These are phyloP conservation scores for Ictidomys tridecemlineatus DNA, from an alignment of 2,113 vertebrate genomes.

Conservation along the genomic window DNA sequence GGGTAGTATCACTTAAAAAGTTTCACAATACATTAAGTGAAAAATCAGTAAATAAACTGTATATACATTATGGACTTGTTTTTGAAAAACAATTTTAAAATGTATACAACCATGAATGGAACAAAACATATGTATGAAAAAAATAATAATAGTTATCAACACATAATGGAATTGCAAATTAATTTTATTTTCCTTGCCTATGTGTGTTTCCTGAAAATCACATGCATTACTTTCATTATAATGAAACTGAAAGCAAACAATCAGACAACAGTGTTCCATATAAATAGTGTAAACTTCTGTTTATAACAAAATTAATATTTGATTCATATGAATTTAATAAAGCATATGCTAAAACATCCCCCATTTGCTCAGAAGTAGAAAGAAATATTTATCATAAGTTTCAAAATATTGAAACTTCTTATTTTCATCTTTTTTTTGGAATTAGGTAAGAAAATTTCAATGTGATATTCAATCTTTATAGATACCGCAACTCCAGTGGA, in stretches of 20 bases:
- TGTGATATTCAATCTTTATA: neutral
- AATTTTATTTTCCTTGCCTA: neutral
- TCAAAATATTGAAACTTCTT: neutral
- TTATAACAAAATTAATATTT: neutral
- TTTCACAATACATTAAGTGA: neutral
- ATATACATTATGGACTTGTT: neutral
- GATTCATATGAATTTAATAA: conserved; percentile 30
- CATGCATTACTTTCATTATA: neutral
- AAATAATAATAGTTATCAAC: neutral
- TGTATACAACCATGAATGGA: neutral
- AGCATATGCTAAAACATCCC: conserved; percentile 14
- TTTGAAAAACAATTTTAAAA: conserved; percentile 46
- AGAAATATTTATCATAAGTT: conserved; percentile 19
- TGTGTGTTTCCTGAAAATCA: conserved; percentile 12
- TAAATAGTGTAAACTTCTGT: neutral
- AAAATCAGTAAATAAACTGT: conserved; percentile 23
- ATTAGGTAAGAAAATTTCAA: neutral
- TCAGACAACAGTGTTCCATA: neutral
- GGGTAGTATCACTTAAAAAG: neutral
- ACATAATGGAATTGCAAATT: neutral
- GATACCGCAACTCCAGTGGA: neutral
- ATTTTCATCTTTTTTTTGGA: conserved; percentile 48
- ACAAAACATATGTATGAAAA: neutral
- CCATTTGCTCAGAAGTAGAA: conserved; percentile 20
- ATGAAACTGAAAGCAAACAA: neutral